Evolutionary conservation across 2,888 invertebrate genomes (phyloP).

Genomic region (Hymenopus coronatus): DNA sequence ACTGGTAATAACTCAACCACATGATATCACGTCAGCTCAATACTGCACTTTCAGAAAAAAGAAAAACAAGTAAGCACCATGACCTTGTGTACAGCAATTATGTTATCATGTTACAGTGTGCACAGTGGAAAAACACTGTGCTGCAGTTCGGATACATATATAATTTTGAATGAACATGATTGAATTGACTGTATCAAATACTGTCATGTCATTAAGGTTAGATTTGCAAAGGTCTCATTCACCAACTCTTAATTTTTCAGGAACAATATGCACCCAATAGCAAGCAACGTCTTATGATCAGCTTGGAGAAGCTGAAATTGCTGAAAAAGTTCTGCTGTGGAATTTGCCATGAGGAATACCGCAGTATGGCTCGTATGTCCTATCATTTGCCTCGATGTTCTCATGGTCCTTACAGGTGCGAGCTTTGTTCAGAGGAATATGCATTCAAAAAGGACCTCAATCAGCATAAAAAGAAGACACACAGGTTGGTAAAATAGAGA

Average conservation of each 20-base stretch:
- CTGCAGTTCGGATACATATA: too few relatives aligned
- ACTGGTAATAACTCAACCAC: too few relatives aligned
- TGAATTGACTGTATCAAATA: too few relatives aligned
- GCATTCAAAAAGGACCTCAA: constrained; percentile 30
- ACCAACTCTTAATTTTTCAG: not conserved
- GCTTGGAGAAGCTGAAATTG: constrained; percentile 13
- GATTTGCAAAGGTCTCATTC: too few relatives aligned
- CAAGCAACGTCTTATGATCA: constrained; percentile 17
- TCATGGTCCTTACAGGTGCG: constrained; percentile 33
- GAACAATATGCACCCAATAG: not conserved
- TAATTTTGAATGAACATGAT: too few relatives aligned
- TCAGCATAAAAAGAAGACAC: constrained; percentile 33
- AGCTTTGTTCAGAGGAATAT: constrained; percentile 31
- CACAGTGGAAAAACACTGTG: too few relatives aligned
- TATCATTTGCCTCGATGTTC: constrained; percentile 34
- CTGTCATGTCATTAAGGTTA: too few relatives aligned
- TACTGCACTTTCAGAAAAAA: too few relatives aligned
- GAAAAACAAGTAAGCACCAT: too few relatives aligned
- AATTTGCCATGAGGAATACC: constrained; percentile 34
- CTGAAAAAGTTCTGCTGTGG: constrained; percentile 33
- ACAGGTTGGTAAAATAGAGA: constrained; percentile 26
- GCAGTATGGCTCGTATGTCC: constrained; percentile 33
- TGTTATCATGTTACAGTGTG: too few relatives aligned
- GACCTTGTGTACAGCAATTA: too few relatives aligned
- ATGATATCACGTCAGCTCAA: too few relatives aligned